Percentiles rank a stretch among this genome's conserved stretches.
Conservation (phyloP, 37 sponge, comb jelly and placozoan genomes). For the Spongilla lacustris region DNA sequence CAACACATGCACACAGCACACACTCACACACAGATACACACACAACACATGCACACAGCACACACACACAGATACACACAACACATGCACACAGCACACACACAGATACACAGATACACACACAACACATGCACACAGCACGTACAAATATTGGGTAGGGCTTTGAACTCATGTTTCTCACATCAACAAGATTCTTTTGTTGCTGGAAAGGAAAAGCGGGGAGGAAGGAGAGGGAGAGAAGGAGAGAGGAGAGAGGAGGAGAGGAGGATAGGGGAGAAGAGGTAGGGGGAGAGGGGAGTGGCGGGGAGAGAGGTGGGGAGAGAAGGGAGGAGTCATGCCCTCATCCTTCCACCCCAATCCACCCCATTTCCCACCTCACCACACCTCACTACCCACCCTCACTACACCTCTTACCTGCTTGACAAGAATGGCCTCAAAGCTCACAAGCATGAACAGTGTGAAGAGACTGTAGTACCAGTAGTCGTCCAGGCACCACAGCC, state of each 20-base stretch:
- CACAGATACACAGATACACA: too few relatives aligned
- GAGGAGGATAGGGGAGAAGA: neutral
- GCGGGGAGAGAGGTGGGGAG: neutral
- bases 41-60: neutral
- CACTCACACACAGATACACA: slow-evolving; percentile 4
- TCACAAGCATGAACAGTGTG: slow-evolving; percentile 93
- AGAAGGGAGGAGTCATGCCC: neutral
- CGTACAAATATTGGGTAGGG: slow-evolving; percentile 57
- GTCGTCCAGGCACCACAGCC: slow-evolving; percentile 97
- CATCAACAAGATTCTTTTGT: slow-evolving; percentile 79
- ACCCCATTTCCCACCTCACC: neutral
- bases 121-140: too few relatives aligned
- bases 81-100: neutral
- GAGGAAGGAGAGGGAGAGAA: neutral
- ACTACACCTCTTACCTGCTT: slow-evolving; percentile 79
- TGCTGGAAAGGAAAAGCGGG: slow-evolving; percentile 62
- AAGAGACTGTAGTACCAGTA: slow-evolving; percentile 98
- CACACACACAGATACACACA: slow-evolving; percentile 2
- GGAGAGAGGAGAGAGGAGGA: neutral
- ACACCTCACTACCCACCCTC: neutral
- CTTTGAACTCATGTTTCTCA: slow-evolving; percentile 85
- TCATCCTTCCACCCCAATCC: neutral
- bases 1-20: neutral
- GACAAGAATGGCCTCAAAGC: slow-evolving; percentile 95
- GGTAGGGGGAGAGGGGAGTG: neutral